A percentile compares a stretch with the other conserved stretches of the same genome.
Evolutionary conservation across 2,797 vertebrate genomes (phyloP).

Genomic region (Myotis myotis): DNA sequence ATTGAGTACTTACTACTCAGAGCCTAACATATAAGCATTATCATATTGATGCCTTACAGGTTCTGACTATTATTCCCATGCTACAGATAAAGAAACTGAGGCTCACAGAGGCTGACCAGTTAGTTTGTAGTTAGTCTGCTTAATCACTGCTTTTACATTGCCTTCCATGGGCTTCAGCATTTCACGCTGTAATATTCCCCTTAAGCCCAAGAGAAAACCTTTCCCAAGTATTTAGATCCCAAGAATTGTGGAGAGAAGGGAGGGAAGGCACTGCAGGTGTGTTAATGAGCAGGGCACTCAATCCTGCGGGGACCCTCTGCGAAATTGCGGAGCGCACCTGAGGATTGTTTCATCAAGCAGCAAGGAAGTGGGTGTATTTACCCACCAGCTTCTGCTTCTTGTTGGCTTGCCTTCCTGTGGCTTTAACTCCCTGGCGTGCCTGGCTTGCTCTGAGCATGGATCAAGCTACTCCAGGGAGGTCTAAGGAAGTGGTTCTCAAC

Average conservation of each 20-base stretch:
- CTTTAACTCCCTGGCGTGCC: background rate
- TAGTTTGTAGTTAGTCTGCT: background rate
- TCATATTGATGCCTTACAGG: background rate
- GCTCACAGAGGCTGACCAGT: background rate
- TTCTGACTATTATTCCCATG: background rate
- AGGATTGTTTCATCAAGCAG: background rate
- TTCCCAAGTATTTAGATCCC: background rate
- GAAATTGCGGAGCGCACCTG: background rate
- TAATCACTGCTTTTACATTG: background rate
- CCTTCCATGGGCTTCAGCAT: background rate
- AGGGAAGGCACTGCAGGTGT: background rate
- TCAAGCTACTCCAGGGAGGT: background rate
- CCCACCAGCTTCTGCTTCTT: background rate
- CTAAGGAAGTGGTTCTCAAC: no score
- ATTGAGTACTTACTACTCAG: background rate
- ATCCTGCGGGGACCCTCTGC: accelerated
- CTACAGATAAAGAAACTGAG: background rate
- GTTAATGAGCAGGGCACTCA: background rate
- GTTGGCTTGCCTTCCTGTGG: background rate
- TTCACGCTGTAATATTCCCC: background rate
- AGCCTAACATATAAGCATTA: background rate
- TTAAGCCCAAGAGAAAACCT: background rate
- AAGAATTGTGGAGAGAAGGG: background rate
- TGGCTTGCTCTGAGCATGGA: background rate
- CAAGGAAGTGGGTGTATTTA: background rate